Conservation (phyloP, 2,113 vertebrate genomes). For the Tenrec ecaudatus region DNA sequence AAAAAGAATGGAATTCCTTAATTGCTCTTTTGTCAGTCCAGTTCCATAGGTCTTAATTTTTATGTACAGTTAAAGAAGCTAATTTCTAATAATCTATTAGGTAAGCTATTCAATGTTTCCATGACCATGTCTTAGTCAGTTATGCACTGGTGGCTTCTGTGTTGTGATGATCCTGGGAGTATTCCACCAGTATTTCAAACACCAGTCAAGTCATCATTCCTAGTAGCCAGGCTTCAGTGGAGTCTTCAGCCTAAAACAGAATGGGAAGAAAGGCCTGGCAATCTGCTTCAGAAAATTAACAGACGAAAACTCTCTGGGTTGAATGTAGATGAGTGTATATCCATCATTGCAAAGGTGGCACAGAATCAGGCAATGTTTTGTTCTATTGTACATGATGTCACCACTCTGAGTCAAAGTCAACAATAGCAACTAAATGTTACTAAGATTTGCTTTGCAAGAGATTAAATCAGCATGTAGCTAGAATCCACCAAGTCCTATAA, state of each 20-base stretch:
- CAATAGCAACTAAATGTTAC: background rate
- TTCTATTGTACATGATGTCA: background rate
- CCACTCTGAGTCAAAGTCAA: background rate
- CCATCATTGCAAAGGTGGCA: background rate
- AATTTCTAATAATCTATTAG: background rate
- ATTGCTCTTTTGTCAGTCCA: background rate
- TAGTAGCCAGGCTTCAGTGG: background rate
- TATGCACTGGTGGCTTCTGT: background rate
- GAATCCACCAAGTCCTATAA: background rate
- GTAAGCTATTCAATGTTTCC: no score
- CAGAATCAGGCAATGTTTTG: background rate
- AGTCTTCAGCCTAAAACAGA: background rate
- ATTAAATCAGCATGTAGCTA: background rate
- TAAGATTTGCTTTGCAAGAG: slow-evolving; percentile 45
- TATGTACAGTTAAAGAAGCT: background rate
- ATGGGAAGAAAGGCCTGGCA: background rate
- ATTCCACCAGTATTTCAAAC: background rate
- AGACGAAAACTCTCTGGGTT: background rate
- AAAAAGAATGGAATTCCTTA: slow-evolving; percentile 14
- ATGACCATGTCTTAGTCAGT: background rate
- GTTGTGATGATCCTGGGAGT: background rate
- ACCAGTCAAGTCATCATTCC: background rate
- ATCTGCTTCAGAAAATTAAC: background rate
- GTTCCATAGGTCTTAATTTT: slow-evolving; percentile 33
- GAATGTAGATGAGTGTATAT: background rate